phyloP scores from a whole-genome alignment of 2,113 vertebrate species.

The Diphyllodes magnificus region DNA sequence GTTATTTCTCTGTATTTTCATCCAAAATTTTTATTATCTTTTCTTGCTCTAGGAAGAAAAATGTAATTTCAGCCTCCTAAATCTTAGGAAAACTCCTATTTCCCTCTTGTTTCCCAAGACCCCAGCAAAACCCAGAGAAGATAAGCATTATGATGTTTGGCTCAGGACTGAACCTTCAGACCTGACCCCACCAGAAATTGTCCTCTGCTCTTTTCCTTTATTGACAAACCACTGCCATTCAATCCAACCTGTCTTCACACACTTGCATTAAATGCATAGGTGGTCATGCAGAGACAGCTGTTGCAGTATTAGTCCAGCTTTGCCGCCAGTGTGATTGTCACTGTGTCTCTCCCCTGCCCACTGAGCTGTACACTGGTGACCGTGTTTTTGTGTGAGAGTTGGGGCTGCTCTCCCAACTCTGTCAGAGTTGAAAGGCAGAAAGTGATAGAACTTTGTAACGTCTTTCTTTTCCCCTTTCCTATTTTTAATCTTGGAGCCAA shows the following conservation, averaged over 20 bases:
- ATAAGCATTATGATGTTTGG: background rate
- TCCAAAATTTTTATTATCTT: background rate
- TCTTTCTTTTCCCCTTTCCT: background rate
- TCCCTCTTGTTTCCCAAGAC: background rate
- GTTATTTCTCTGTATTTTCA: background rate
- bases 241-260: background rate
- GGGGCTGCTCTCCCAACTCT: background rate
- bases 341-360: background rate
- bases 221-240: background rate
- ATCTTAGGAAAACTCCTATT: background rate
- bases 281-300: background rate
- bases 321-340: background rate
- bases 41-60: background rate
- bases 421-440: background rate
- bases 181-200: background rate
- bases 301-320: background rate
- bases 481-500: background rate
- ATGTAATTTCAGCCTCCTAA: background rate
- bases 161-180: background rate
- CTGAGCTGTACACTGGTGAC: background rate
- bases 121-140: background rate
- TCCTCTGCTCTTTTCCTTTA: background rate
- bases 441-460: rapidly evolving
- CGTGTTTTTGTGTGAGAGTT: rapidly evolving
- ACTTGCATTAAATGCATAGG: background rate